These are phyloP conservation scores for Anguilla marmorata DNA, from an alignment of 2,797 vertebrate genomes.

Conservation along the genomic window DNA sequence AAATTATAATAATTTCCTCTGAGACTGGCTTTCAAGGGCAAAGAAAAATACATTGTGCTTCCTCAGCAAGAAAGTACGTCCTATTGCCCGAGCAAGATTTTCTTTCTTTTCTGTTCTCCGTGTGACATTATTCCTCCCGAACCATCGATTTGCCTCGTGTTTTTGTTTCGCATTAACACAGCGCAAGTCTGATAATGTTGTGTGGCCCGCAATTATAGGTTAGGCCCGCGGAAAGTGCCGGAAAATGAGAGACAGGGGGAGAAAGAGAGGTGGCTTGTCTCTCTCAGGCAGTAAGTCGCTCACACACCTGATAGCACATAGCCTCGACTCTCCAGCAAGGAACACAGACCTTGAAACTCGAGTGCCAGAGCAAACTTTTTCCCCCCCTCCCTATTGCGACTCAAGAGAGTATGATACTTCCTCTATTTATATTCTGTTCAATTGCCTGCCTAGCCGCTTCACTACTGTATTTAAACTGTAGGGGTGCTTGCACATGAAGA, in stretches of 20 bases:
- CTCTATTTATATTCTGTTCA: neutral
- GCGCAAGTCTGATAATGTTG: conserved; percentile 48
- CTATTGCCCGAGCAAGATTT: conserved; percentile 48
- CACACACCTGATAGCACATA: neutral
- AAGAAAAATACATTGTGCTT: neutral
- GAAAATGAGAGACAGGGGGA: neutral
- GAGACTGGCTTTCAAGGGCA: neutral
- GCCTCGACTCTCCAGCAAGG: neutral
- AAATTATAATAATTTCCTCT: neutral
- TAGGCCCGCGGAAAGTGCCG: neutral
- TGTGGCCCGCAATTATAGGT: conserved; percentile 33
- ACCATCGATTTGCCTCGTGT: conserved; percentile 43
- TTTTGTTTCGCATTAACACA: conserved; percentile 28
- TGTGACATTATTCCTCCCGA: conserved; percentile 46
- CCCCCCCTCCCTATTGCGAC: neutral
- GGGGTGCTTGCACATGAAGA: neutral
- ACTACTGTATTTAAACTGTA: neutral
- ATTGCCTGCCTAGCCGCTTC: neutral
- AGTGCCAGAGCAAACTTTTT: neutral
- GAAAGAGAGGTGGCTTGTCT: neutral
- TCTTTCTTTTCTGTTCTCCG: neutral
- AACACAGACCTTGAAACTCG: neutral
- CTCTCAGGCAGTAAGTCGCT: neutral
- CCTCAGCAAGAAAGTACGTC: neutral
- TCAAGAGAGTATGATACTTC: neutral